A percentile compares a stretch with the other conserved stretches of the same genome.
Conservation (phyloP, 2,797 vertebrate species). For the Cuculus canorus region DNA sequence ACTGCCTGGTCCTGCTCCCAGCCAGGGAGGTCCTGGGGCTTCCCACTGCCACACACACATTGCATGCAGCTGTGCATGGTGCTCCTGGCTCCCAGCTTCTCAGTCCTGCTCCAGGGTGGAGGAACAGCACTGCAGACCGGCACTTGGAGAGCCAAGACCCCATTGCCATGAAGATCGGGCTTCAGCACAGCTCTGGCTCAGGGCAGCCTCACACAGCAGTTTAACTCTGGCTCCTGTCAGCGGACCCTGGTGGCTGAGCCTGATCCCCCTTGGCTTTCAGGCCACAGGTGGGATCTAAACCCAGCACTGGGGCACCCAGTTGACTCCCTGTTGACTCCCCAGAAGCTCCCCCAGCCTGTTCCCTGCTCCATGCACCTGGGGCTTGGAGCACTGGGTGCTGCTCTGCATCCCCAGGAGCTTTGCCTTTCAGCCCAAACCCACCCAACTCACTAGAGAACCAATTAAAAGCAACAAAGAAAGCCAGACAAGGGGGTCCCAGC, state of each 20-base stretch:
- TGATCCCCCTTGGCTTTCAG: fast-evolving
- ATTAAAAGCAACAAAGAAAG: neutral
- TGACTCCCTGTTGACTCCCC: neutral
- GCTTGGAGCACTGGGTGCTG: neutral
- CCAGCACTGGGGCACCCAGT: fast-evolving
- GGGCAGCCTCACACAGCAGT: neutral
- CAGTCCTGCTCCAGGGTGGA: neutral
- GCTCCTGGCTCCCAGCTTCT: neutral
- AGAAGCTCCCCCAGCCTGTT: neutral
- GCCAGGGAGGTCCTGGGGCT: neutral
- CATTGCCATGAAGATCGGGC: neutral
- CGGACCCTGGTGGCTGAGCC: fast-evolving
- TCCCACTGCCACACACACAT: neutral
- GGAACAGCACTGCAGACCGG: neutral
- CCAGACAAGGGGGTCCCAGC: fast-evolving
- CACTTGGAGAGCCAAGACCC: fast-evolving
- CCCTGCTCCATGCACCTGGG: fast-evolving
- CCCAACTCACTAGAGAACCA: fast-evolving
- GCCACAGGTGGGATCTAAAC: neutral
- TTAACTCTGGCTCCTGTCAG: neutral
- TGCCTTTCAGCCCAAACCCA: neutral
- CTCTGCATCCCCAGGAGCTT: neutral
- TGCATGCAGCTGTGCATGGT: neutral
- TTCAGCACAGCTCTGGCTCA: neutral
- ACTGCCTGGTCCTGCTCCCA: neutral